These are phyloP conservation scores for Climacteris rufus DNA, from an alignment of 2,113 vertebrate genomes.

Conservation along the genomic window DNA sequence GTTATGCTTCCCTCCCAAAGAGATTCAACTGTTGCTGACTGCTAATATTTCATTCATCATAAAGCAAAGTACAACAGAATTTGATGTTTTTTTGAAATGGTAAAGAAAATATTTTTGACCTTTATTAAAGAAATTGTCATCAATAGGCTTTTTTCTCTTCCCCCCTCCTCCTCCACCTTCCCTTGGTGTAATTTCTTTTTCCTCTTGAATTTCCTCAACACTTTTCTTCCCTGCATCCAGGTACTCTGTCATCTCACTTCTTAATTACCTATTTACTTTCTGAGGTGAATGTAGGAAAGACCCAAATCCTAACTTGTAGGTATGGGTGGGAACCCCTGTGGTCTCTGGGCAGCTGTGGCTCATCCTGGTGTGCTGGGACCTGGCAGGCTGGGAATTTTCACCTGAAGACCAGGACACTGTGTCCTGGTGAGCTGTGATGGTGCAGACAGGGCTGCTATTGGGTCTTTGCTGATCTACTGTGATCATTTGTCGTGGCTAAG, in stretches of 20 bases:
- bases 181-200: neutral
- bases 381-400: neutral
- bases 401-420: rapidly evolving
- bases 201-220: neutral
- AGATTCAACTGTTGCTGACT: neutral
- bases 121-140: neutral
- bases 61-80: neutral
- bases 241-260: neutral
- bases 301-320: neutral
- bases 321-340: neutral
- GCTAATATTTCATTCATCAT: neutral
- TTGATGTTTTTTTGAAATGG: neutral
- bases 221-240: neutral
- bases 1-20: neutral
- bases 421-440: neutral
- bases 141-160: neutral
- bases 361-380: neutral
- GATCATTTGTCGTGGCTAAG: rapidly evolving
- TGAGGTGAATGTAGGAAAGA: neutral
- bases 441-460: neutral
- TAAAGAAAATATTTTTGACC: neutral
- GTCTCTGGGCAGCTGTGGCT: neutral
- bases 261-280: neutral
- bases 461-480: neutral
- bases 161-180: neutral